Percentiles rank a stretch among this genome's conserved stretches.
Evolutionary conservation across 2,113 vertebrate species (phyloP).

Genomic region (Copsychus sechellarum): DNA sequence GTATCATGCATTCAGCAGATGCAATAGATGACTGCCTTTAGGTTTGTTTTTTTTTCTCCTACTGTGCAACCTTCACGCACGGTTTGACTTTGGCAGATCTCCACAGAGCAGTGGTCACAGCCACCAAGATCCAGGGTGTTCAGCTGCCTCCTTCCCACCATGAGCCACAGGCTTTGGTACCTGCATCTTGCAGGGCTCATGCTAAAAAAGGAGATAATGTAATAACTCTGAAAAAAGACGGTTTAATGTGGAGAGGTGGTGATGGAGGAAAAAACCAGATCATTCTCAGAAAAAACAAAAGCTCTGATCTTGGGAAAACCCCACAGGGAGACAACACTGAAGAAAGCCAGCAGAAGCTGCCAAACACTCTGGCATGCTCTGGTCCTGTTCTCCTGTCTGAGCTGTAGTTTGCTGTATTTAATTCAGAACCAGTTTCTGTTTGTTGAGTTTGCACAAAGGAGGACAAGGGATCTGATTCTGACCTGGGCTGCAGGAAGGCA

Average conservation of each 20-base stretch:
- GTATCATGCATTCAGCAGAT: background rate
- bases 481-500: background rate
- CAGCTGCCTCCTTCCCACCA: accelerated
- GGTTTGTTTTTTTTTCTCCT: background rate
- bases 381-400: background rate
- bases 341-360: background rate
- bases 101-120: background rate
- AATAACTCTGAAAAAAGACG: background rate
- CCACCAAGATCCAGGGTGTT: background rate
- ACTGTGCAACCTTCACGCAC: background rate
- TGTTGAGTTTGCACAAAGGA: background rate
- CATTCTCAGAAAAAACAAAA: background rate
- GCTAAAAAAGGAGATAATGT: background rate
- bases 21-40: background rate
- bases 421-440: background rate
- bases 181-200: background rate
- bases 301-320: background rate
- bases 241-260: background rate
- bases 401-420: background rate
- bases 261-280: no score
- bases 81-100: background rate
- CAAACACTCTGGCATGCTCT: accelerated
- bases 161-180: background rate
- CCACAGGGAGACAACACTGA: background rate
- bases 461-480: background rate